These are phyloP conservation scores for Stegodyphus dumicola DNA, from an alignment of 1,140 invertebrate genomes.

Conservation along the genomic window DNA sequence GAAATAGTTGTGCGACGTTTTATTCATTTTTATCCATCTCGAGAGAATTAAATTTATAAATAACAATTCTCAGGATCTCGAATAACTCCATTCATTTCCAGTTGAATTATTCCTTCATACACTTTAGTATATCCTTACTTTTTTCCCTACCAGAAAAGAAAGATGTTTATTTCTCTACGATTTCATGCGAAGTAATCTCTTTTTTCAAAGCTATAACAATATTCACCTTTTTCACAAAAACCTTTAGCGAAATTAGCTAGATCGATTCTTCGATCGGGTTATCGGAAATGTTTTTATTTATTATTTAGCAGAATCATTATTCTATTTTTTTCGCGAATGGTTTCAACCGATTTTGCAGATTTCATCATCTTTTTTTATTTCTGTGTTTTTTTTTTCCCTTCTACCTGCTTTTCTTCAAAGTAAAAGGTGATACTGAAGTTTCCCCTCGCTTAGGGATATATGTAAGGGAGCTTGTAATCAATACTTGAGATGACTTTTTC, in stretches of 20 bases:
- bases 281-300: slow-evolving; percentile 60
- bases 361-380: slow-evolving; percentile 35
- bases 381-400: slow-evolving; percentile 22
- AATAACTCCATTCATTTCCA: too few species aligned
- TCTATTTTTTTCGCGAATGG: slow-evolving; percentile 3
- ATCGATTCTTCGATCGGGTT: slow-evolving; percentile 44
- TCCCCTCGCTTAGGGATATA: background rate
- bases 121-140: too few species aligned
- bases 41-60: too few species aligned
- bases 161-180: too few species aligned
- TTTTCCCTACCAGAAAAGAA: too few species aligned
- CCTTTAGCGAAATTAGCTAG: slow-evolving; percentile 51
- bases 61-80: too few species aligned
- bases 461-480: slow-evolving; percentile 39
- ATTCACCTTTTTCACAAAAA: slow-evolving; percentile 45
- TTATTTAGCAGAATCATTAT: slow-evolving; percentile 55
- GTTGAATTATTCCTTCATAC: too few species aligned
- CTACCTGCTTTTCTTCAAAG: background rate
- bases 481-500: slow-evolving; percentile 54
- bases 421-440: background rate
- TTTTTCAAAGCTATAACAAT: slow-evolving; percentile 56
- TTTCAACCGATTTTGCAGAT: slow-evolving; percentile 41
- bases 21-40: too few species aligned
- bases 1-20: too few species aligned
- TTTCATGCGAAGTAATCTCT: background rate